phyloP scores from a whole-genome alignment of 2,113 vertebrate species.

The Dicaeum eximium region DNA sequence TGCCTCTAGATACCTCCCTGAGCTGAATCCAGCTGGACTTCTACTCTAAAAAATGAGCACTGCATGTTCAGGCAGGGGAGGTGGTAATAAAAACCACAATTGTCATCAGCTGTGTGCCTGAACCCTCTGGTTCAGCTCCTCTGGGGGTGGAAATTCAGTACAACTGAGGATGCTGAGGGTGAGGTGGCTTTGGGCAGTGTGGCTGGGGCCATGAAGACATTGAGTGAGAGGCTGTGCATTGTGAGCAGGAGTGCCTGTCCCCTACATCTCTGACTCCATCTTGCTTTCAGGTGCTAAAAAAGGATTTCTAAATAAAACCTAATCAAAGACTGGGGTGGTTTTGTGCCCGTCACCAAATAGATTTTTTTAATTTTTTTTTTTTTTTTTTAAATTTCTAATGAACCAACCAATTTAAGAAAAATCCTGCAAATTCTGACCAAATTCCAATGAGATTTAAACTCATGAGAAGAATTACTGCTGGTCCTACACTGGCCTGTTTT shows the following conservation, averaged over 20 bases:
- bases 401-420: conserved; percentile 9
- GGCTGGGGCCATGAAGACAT: not conserved
- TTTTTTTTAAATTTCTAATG: not conserved
- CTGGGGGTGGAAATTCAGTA: not conserved
- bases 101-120: rapidly evolving
- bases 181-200: not conserved
- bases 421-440: not conserved
- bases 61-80: not conserved
- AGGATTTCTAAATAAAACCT: not conserved
- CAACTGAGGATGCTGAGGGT: rapidly evolving
- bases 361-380: not conserved
- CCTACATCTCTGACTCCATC: not conserved
- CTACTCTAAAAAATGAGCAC: not conserved
- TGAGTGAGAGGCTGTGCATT: not conserved
- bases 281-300: not conserved
- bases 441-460: conserved; percentile 4
- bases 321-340: not conserved
- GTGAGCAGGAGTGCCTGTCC: not conserved
- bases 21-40: not conserved
- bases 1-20: not conserved
- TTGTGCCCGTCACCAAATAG: not conserved
- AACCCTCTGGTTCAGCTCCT: not conserved
- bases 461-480: conserved; percentile 27
- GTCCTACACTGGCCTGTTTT: conserved; percentile 22
- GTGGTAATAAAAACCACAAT: rapidly evolving